These are phyloP conservation scores for Meandrina meandrites DNA, from an alignment of 92 coral and sea anemone genomes.

Conservation along the genomic window DNA sequence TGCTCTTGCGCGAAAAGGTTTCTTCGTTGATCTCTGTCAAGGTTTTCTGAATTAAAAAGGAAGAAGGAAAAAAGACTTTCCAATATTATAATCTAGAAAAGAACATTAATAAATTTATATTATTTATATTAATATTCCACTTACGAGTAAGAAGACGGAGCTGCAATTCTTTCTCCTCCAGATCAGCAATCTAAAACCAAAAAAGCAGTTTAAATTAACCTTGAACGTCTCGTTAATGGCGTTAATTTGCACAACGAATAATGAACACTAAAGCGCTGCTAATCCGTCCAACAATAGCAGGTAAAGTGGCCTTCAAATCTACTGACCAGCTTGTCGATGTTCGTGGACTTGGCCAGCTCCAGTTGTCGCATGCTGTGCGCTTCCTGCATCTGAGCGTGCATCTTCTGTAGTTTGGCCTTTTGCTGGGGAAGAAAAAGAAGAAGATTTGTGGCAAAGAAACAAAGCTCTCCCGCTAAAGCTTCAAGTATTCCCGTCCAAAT, in stretches of 20 bases:
- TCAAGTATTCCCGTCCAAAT: neutral
- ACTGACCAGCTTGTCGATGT: slow-evolving; percentile 94
- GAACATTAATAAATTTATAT: too few species aligned
- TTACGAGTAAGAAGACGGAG: slow-evolving; percentile 89
- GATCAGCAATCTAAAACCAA: slow-evolving; percentile 79
- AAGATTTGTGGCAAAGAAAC: neutral
- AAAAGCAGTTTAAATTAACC: neutral
- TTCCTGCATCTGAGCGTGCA: slow-evolving; percentile 93
- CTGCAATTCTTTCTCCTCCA: slow-evolving; percentile 87
- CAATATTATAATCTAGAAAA: too few species aligned
- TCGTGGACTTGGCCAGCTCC: slow-evolving; percentile 94
- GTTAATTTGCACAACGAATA: neutral
- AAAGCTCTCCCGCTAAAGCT: neutral
- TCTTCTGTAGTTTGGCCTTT: slow-evolving; percentile 92
- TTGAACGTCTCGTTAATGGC: neutral
- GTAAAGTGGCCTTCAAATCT: neutral
- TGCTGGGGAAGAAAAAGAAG: slow-evolving; percentile 47
- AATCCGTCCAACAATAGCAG: neutral
- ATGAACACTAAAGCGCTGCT: neutral
- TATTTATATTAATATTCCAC: too few species aligned
- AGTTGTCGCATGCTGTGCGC: slow-evolving; percentile 86
- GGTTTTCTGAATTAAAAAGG: slow-evolving; percentile 59
- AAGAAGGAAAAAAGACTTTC: too few species aligned
- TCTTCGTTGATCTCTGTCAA: slow-evolving; percentile 91
- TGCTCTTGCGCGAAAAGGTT: slow-evolving; percentile 88